Base-by-base conservation (phyloP, 1,140 invertebrate genomes). In the Rhysida immarginata region DNA sequence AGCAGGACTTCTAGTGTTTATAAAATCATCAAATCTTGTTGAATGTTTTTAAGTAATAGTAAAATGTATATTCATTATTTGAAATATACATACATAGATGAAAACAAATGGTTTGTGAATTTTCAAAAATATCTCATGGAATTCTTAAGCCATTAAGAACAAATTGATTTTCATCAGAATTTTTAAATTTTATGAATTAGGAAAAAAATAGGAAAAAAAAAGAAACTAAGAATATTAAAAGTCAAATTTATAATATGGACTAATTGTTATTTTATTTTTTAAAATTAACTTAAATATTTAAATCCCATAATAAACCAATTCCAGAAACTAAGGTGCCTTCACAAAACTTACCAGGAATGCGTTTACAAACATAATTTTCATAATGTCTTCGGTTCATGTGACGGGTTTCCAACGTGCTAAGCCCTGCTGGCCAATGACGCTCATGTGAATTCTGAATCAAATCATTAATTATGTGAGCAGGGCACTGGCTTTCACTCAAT, bases 361-460 rank as follows among this genome's bases (percentile, higher is more conserved):
- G 74, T 67, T 91, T 90, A 67, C 91, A 95, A 3, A 94, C 79
- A 68, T 95, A 96, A 68, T 85, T 93, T 65, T 96, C 90, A 69
- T 96, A 96, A 63, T 84, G 84, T 59, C 87, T 75, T 62, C 92
- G 78, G 68, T 94, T 95, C 63, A 89, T 89, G 63, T 77, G 74
- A 62, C 93, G 77, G 1, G 90, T 96, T 74, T 97, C 92, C 41
- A 97, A 72, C 0, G 91, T 94, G 61, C 81, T 87, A 1, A 97
- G 75, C 14, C 92, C 92, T 3, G 83, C 81, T 0, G 93, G 93
- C 93, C 93, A 96, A 58, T 86, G 78, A 58, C 90, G 72, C 70
- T 97, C 93, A 68, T 97, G 93, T 59, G 92, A 93, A 73, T 96
- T 95, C 66, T 95, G 89, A 88, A 96, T 96, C 0, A 97, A 74